Base-by-base conservation (phyloP, 2,113 vertebrate genomes). In the Hippopotamus amphibius region DNA sequence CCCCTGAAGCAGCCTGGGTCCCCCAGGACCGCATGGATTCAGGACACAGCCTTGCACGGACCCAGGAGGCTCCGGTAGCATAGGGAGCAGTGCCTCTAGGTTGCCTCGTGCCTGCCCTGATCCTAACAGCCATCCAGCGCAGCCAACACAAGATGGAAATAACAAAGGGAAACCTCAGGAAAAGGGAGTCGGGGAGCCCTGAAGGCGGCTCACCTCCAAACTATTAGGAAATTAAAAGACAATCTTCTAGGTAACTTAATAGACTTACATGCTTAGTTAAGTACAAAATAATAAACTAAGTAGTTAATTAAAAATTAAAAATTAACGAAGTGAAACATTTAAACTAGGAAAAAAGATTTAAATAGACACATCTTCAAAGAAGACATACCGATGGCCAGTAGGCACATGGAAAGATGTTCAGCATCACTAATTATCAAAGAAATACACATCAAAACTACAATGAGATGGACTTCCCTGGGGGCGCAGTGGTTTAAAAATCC, bases 11-110 rank as follows among this genome's bases (percentile, higher is more conserved):
- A 46, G 50, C 16, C 30, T 7, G 26, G 24, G 37, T 30, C 24
- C 24, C 30, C 3, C 4, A 30, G 6, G 13, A 48, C 16, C 0
- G 16, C 4, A 0, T 14, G 43, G 30, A 9, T 14, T 66, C 0
- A 2, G 22, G 16, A 59, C 12, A 16, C 15, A 17, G 2, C 33
- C 4, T 50, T 21, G 13, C 65, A 43, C n/a, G 17, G 43, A 16
- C 61, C 7, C 3, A 24, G 6, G 30, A 4, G 46, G 74, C 88
- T 16, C 11, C 6, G 19, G 48, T 1, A 26, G 28, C 0, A 2
- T 4, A 17, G 10, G 2, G 2, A 26, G 46, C 28, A 2, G 50
- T 3, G 9, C 43, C 43, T n/a, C n/a, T 15, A 3, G 13, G 41
- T 7, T 11, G 19, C 10, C 30, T 13, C 3, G 6, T 9, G 28